Percentiles rank a stretch among this genome's conserved stretches.
These are phyloP conservation scores for Hippotragus niger DNA, from an alignment of 2,113 vertebrate species.

Conservation along the genomic window DNA sequence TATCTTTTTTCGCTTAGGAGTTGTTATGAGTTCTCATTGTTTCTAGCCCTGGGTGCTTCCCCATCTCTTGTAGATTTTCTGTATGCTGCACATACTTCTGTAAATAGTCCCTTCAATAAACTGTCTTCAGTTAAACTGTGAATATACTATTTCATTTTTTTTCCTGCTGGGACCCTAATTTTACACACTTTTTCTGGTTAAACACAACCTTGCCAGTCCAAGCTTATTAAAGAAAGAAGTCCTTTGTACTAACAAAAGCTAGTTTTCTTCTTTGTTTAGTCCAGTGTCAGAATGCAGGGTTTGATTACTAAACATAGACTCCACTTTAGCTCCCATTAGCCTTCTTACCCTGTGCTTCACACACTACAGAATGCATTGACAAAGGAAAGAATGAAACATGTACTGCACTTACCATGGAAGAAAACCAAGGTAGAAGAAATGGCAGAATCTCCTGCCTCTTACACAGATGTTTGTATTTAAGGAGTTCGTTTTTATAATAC, in stretches of 20 bases:
- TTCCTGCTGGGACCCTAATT: not conserved
- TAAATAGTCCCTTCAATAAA: not conserved
- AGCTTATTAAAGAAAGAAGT: not conserved
- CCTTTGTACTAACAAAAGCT: not conserved
- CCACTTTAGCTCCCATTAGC: not conserved
- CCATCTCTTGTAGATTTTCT: not conserved
- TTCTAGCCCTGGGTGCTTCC: not conserved
- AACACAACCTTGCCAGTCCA: not conserved
- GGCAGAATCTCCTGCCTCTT: not conserved
- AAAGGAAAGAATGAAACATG: not conserved
- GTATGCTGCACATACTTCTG: not conserved
- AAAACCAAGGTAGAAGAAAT: not conserved
- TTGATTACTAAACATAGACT: not conserved
- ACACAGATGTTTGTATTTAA: not conserved
- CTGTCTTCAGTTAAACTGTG: not conserved
- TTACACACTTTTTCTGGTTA: not conserved
- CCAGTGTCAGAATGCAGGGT: not conserved
- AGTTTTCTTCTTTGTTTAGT: not conserved
- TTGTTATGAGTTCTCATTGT: not conserved
- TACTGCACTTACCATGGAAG: not conserved
- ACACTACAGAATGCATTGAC: not conserved
- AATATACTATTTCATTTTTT: too few species aligned
- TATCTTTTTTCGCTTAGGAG: not conserved
- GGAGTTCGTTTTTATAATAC: not conserved
- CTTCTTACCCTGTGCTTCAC: not conserved